phyloP scores from a whole-genome alignment of 35 echinoderm and acorn worm species.

The Ophiothrix spiculata region DNA sequence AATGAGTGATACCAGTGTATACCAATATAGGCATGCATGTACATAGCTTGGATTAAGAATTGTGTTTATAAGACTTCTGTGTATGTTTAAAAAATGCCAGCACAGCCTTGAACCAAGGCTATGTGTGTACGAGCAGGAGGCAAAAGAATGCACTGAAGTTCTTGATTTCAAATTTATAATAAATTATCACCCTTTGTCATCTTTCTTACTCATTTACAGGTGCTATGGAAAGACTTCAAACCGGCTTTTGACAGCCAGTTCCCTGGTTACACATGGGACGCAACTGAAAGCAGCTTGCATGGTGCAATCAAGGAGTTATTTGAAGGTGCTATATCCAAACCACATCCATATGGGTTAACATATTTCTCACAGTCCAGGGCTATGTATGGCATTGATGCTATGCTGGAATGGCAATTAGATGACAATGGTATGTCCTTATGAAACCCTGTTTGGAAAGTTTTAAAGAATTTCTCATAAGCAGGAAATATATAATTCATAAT shows the following conservation, averaged over 20 bases:
- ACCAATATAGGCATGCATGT: no score
- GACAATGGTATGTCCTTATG: conserved; percentile 35
- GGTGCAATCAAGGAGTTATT: conserved; percentile 53
- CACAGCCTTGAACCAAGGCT: no score
- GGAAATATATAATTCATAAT: no score
- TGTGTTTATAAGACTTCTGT: no score
- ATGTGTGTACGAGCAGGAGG: no score
- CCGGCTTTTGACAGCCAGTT: conserved; percentile 29
- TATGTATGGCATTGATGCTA: conserved; percentile 61
- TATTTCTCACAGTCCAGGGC: conserved; percentile 45
- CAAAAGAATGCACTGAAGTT: no score
- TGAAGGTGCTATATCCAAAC: conserved; percentile 30
- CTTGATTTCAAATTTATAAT: neutral
- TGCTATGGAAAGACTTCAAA: conserved; percentile 63
- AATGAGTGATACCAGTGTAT: no score
- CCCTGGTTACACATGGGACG: conserved; percentile 47
- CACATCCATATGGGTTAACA: conserved; percentile 30
- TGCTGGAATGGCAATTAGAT: conserved; percentile 50
- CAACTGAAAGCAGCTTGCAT: conserved; percentile 35
- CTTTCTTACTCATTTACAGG: conserved; percentile 18
- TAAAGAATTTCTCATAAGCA: no score
- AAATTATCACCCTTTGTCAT: neutral
- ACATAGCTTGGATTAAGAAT: no score
- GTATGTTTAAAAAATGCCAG: no score
- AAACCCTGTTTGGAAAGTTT: no score